Base-by-base conservation (phyloP, 2,888 invertebrate species). In the Phytoseiulus persimilis region DNA sequence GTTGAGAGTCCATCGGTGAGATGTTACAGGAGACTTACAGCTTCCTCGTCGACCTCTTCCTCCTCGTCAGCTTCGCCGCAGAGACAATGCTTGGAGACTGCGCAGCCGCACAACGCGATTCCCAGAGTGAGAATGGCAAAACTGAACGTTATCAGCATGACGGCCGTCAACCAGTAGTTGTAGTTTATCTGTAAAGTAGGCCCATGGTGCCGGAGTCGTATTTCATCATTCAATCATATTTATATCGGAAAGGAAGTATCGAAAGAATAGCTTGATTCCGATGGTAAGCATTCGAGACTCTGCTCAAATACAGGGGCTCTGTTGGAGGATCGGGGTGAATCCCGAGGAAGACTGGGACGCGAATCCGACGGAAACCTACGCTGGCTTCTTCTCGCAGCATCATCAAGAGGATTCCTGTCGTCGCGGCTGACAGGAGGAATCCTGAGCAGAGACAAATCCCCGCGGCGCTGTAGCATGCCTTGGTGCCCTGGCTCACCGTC, bases 381-480 rank as follows among this genome's bases (percentile, higher is more conserved):
- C 45, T 87, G 33, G 87, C 39, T 39, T 87, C 87, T 23, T 87
- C 87, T 14, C 87, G 87, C 14, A 87, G 87, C 87, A 33, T 87
- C 33, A 31, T 31, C n/a, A 87, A 33, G 5, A 87, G 87, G 14
- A 87, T 45, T 33, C 87, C 87, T 33, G 87, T 87, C 31, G 87
- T 87, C 23, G 87, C 87, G 11, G 33, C 87, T 0, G 87, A 87
- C 6, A 87, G 87, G 39, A 87, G 45, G 33, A 87, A 33, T 87
- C 87, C 87, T 39, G 39, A 87, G 87, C 87, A 87, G n/a, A 87
- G 87, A 45, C 87, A 87, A 39, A 87, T 87, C 45, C 39, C 87
- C 9, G 87, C 87, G 32, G 87, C 87, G 31, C 87, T 45, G 87
- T 87, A 87, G 33, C 87, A 87, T n/a, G 87, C 87, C 33, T 87